Evolutionary conservation across 2,113 vertebrate genomes (phyloP).

Genomic region (Gambusia holbrooki): DNA sequence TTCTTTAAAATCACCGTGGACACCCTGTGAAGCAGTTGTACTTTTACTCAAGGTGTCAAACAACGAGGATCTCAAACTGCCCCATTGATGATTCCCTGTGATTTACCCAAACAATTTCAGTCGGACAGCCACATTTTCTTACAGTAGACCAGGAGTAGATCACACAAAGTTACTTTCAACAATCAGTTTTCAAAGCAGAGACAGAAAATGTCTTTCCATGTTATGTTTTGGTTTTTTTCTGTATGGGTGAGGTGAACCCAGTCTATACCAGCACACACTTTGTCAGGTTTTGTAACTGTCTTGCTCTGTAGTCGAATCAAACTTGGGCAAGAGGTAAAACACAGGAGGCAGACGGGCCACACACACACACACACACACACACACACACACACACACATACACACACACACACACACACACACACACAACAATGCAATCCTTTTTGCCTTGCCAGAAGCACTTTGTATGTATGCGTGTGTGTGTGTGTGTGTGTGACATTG

Average conservation of each 20-base stretch:
- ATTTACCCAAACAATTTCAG: too few relatives aligned
- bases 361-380: constrained; percentile 25
- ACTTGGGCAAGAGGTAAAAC: constrained; percentile 21
- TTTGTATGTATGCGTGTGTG: background rate
- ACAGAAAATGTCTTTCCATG: constrained; percentile 1
- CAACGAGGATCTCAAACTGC: too few relatives aligned
- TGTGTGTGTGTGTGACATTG: constrained; percentile 39
- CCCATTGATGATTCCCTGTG: too few relatives aligned
- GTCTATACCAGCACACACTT: background rate
- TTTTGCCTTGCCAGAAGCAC: constrained; percentile 30
- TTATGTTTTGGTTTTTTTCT: constrained; percentile 33
- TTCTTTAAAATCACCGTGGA: background rate
- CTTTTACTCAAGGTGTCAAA: too few relatives aligned
- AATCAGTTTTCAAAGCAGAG: background rate
- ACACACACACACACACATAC: constrained; percentile 29
- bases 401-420: constrained; percentile 29
- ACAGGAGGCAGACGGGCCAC: constrained; percentile 44
- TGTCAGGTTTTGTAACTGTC: constrained; percentile 9
- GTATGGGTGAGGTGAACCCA: constrained; percentile 20
- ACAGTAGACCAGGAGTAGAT: too few relatives aligned
- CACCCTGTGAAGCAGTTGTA: too few relatives aligned
- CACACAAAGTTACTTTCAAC: too few relatives aligned
- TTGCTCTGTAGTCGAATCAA: constrained; percentile 18
- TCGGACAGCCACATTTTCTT: too few relatives aligned
- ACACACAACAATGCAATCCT: constrained; percentile 32